These are phyloP conservation scores for Leptinotarsa lineolata DNA, from an alignment of 1,140 invertebrate species.

Conservation along the genomic window DNA sequence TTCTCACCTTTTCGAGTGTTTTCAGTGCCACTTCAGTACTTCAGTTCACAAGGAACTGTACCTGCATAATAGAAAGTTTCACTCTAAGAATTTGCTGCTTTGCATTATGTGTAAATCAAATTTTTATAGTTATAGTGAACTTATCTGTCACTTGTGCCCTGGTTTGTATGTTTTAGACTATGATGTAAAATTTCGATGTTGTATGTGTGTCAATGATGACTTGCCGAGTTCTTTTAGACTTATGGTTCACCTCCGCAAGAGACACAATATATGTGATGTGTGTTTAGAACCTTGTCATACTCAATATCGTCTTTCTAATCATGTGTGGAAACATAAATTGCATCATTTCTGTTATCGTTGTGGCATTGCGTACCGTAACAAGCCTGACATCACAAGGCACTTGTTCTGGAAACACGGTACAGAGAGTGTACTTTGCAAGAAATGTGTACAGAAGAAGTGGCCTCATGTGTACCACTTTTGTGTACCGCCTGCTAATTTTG, in stretches of 20 bases:
- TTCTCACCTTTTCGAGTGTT: constrained; percentile 76
- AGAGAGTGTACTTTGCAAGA: constrained; percentile 81
- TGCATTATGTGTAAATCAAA: constrained; percentile 85
- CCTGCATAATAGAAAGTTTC: constrained; percentile 81
- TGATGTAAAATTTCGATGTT: constrained; percentile 71
- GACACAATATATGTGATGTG: constrained; percentile 82
- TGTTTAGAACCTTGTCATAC: constrained; percentile 79
- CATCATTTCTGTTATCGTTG: constrained; percentile 84
- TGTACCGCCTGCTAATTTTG: constrained; percentile 74
- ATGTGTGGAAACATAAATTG: constrained; percentile 87
- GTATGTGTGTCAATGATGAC: constrained; percentile 71
- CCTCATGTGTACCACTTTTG: constrained; percentile 89
- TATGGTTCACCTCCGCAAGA: constrained; percentile 83
- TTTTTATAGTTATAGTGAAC: constrained; percentile 83
- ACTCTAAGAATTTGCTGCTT: constrained; percentile 76
- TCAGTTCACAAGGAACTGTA: constrained; percentile 79
- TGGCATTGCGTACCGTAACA: constrained; percentile 79
- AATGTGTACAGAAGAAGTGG: constrained; percentile 86
- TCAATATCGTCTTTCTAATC: constrained; percentile 77
- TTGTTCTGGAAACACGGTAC: constrained; percentile 90
- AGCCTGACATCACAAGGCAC: constrained; percentile 84
- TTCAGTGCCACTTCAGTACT: constrained; percentile 78
- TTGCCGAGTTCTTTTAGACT: constrained; percentile 81
- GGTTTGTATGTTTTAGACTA: constrained; percentile 71
- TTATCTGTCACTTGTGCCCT: constrained; percentile 82